Conservation (phyloP, 1,140 invertebrate species). For the Diorhabda elongata region DNA sequence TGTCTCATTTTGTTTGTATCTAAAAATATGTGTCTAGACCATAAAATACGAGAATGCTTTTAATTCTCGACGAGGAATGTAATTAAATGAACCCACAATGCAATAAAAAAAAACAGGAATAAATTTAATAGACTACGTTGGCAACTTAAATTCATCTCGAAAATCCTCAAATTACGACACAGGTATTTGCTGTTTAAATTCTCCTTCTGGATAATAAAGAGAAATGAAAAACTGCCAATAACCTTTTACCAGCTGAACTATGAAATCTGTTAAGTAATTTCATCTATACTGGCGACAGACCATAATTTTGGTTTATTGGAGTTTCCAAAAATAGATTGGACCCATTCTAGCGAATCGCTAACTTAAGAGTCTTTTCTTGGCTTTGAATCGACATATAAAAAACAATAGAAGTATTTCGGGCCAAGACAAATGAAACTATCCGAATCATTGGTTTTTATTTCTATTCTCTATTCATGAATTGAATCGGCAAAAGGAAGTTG, state of each 20-base stretch:
- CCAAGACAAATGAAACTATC: constrained; percentile 31
- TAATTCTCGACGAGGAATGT: too few relatives aligned
- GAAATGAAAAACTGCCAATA: constrained; percentile 16
- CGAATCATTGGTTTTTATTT: constrained; percentile 36
- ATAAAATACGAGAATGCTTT: too few relatives aligned
- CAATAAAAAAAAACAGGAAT: too few relatives aligned
- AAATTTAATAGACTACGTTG: too few relatives aligned
- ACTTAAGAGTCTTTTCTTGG: constrained; percentile 32
- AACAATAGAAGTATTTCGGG: constrained; percentile 28
- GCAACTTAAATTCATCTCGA: too few relatives aligned
- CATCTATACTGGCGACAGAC: constrained; percentile 32
- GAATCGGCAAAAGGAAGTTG: constrained; percentile 23
- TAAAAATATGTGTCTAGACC: too few relatives aligned
- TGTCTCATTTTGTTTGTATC: too few relatives aligned
- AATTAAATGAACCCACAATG: too few relatives aligned
- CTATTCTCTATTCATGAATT: constrained; percentile 37
- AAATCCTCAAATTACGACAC: too few relatives aligned
- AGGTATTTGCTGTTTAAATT: too few relatives aligned
- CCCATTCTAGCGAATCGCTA: constrained; percentile 34
- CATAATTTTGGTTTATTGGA: constrained; percentile 36
- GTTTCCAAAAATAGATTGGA: constrained; percentile 33
- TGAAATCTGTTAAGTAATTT: constrained; percentile 34
- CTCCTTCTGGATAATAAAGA: too few relatives aligned
- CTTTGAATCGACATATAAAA: constrained; percentile 27
- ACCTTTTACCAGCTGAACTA: constrained; percentile 18